Percentiles rank a stretch among this genome's conserved stretches.
Evolutionary conservation across 2,888 invertebrate species (phyloP).

Genomic region (Homarus gammarus): DNA sequence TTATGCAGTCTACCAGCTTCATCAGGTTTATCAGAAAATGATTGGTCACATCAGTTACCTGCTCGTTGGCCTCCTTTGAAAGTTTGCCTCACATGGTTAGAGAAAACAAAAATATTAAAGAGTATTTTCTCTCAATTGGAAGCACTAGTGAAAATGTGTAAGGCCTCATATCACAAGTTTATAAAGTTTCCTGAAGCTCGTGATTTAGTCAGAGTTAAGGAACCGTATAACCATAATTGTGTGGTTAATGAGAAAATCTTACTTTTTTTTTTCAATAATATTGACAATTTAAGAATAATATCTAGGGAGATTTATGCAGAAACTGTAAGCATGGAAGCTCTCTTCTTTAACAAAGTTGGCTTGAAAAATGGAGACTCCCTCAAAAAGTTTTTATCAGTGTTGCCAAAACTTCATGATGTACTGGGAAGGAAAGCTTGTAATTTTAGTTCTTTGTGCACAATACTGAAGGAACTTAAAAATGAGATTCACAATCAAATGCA

Average conservation of each 20-base stretch:
- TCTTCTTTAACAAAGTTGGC: slow-evolving; percentile 4
- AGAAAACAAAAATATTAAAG: neutral
- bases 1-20: neutral
- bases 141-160: neutral
- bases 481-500: neutral
- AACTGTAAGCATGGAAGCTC: slow-evolving; percentile 26
- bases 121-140: slow-evolving; percentile 5
- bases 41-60: neutral
- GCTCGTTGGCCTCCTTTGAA: slow-evolving; percentile 16
- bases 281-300: neutral
- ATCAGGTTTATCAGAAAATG: neutral
- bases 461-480: slow-evolving; percentile 13
- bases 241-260: slow-evolving; percentile 4
- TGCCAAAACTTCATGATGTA: slow-evolving; percentile 19
- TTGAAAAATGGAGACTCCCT: neutral
- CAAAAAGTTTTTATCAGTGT: neutral
- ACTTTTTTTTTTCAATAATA: neutral
- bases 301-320: neutral
- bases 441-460: neutral
- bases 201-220: neutral
- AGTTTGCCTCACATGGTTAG: neutral
- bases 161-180: slow-evolving; percentile 6
- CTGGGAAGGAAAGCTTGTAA: neutral
- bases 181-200: slow-evolving; percentile 13
- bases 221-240: slow-evolving; percentile 30